Conservation (phyloP, 2,888 invertebrate species). For the Amphipyra berbera region DNA sequence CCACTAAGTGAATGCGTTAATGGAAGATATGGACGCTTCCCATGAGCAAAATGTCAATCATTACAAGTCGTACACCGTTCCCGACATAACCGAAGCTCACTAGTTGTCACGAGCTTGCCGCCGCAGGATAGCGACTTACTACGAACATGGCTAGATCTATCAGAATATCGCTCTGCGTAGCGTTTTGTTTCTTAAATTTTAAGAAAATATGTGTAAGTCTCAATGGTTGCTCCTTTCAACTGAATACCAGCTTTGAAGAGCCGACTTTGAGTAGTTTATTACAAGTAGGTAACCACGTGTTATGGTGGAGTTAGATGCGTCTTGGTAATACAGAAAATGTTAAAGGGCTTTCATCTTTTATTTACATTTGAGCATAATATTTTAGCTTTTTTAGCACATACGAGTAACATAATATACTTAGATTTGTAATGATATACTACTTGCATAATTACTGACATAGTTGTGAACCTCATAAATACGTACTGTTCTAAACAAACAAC, state of each 20-base stretch:
- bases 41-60: constrained; percentile 82
- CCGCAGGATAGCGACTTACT: constrained; percentile 33
- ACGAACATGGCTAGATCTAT: constrained; percentile 41
- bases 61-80: constrained; percentile 78
- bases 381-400: constrained; percentile 63
- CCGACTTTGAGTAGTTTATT: constrained; percentile 23
- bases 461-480: constrained; percentile 44
- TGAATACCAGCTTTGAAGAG: constrained; percentile 22
- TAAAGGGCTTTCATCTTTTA: constrained; percentile 62
- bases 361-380: constrained; percentile 58
- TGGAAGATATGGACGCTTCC: constrained; percentile 89
- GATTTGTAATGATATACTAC: constrained; percentile 45
- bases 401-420: constrained; percentile 48
- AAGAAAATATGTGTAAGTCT: constrained; percentile 9
- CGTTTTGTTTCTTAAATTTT: constrained; percentile 27
- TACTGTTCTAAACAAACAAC: constrained; percentile 40
- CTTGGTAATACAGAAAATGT: constrained; percentile 60
- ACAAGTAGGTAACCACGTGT: constrained; percentile 19
- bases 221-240: constrained; percentile 16
- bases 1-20: constrained; percentile 87
- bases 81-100: constrained; percentile 76
- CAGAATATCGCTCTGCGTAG: constrained; percentile 46
- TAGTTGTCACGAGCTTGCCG: constrained; percentile 81
- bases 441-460: constrained; percentile 51
- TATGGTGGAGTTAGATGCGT: constrained; percentile 59